These are phyloP conservation scores for Hydrolagus affinis DNA, from an alignment of 2,113 vertebrate genomes.

Conservation along the genomic window DNA sequence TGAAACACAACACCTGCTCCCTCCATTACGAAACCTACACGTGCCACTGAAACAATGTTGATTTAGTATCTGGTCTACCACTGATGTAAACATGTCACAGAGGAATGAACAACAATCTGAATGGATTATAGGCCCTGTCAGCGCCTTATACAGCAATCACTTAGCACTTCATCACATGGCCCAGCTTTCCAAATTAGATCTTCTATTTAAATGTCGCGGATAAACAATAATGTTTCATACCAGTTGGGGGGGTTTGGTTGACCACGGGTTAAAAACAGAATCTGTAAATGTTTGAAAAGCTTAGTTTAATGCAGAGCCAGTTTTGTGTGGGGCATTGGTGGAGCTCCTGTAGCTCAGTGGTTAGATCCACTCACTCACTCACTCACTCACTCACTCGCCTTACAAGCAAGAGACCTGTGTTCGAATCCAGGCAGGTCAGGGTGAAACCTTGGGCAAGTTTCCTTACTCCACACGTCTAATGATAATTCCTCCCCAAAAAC, in stretches of 20 bases:
- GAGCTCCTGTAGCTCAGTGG: no score
- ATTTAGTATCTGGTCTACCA: slow-evolving; percentile 29
- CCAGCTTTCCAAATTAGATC: slow-evolving; percentile 32
- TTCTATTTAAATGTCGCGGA: slow-evolving; percentile 22
- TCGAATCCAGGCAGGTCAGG: no score
- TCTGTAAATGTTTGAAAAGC: neutral
- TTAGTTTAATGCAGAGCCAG: no score
- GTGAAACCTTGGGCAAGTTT: no score
- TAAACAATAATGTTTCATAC: slow-evolving; percentile 1
- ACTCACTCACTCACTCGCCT: no score
- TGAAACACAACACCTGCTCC: slow-evolving; percentile 31
- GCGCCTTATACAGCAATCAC: slow-evolving; percentile 29
- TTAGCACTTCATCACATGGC: slow-evolving; percentile 29
- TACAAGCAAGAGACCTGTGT: no score
- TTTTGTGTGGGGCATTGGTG: no score
- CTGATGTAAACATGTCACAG: slow-evolving; percentile 32
- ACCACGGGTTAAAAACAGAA: neutral
- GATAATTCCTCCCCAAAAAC: no score
- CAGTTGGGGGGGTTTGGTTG: neutral
- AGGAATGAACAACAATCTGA: slow-evolving; percentile 33
- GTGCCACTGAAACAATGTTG: slow-evolving; percentile 33
- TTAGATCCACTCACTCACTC: no score
- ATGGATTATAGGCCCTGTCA: slow-evolving; percentile 33
- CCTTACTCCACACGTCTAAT: no score
- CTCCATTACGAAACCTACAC: slow-evolving; percentile 21